phyloP scores from a whole-genome alignment of 2,113 vertebrate genomes.

The Chloropsis cyanopogon region DNA sequence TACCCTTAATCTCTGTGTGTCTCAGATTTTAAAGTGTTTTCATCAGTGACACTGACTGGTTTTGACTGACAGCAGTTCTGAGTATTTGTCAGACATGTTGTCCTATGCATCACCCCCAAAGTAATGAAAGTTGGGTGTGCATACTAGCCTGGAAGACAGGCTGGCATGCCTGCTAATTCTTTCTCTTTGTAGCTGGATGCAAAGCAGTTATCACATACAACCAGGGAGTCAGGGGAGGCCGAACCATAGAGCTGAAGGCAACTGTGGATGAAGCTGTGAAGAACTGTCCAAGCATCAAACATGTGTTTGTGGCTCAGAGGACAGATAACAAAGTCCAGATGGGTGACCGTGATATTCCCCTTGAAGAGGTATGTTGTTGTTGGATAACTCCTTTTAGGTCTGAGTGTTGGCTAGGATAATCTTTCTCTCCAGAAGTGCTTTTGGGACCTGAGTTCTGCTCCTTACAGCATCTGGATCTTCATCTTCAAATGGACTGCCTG shows the following conservation, averaged over 20 bases:
- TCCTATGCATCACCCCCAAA: not conserved
- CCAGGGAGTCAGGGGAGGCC: slow-evolving; percentile 84
- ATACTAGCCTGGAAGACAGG: not conserved
- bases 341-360: slow-evolving; percentile 75
- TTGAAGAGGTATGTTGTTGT: slow-evolving; percentile 81
- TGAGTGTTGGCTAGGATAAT: not conserved
- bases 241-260: slow-evolving; percentile 77
- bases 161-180: not conserved
- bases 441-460: not conserved
- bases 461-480: not conserved
- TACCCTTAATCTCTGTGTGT: not conserved
- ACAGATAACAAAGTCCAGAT: slow-evolving; percentile 78
- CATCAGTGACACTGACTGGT: not conserved
- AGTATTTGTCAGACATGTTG: not conserved
- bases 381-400: not conserved
- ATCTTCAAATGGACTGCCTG: not conserved
- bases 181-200: slow-evolving; percentile 79
- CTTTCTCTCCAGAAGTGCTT: not conserved
- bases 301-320: slow-evolving; percentile 85
- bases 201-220: slow-evolving; percentile 89
- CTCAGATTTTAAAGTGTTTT: not conserved
- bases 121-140: not conserved
- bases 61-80: not conserved
- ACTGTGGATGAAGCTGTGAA: slow-evolving; percentile 85
- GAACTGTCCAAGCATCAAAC: slow-evolving; percentile 78